Percentiles rank a stretch among this genome's conserved stretches.
phyloP scores from a whole-genome alignment of 2,888 invertebrate species.

The Macaria liturata region DNA sequence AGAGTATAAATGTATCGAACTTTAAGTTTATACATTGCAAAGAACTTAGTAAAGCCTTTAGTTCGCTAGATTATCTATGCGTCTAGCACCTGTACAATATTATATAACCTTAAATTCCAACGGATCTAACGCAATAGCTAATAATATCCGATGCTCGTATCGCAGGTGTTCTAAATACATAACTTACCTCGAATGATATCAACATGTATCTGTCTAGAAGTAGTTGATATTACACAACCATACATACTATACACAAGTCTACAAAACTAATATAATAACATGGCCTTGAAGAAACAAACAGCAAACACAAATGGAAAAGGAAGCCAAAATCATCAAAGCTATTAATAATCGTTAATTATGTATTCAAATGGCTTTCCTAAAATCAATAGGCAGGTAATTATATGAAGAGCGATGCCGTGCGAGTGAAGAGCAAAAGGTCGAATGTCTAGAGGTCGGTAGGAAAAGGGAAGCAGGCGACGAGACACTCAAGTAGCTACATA shows the following conservation, averaged over 20 bases:
- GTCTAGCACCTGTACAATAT: too few relatives aligned
- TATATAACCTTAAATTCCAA: too few relatives aligned
- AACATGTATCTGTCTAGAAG: too few relatives aligned
- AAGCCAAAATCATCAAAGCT: slow-evolving; percentile 35
- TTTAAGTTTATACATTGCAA: too few relatives aligned
- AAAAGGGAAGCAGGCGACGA: slow-evolving; percentile 37
- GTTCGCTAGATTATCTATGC: too few relatives aligned
- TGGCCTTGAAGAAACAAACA: slow-evolving; percentile 12
- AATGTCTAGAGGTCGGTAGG: slow-evolving; percentile 71
- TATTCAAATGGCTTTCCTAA: slow-evolving; percentile 41
- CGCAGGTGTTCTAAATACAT: neutral
- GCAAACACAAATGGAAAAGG: slow-evolving; percentile 21
- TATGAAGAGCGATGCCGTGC: slow-evolving; percentile 21
- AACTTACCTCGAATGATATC: too few relatives aligned
- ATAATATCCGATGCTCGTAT: neutral
- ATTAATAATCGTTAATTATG: slow-evolving; percentile 13
- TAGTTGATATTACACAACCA: too few relatives aligned
- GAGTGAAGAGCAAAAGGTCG: slow-evolving; percentile 51
- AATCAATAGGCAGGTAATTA: slow-evolving; percentile 37
- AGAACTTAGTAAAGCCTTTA: too few relatives aligned
- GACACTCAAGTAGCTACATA: slow-evolving; percentile 2
- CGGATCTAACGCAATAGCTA: too few relatives aligned
- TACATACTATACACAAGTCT: slow-evolving; percentile 3
- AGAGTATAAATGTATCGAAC: too few relatives aligned
- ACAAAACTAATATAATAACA: slow-evolving; percentile 1